These are phyloP conservation scores for Melanocharis versteri DNA, from an alignment of 2,113 vertebrate genomes.

Conservation along the genomic window DNA sequence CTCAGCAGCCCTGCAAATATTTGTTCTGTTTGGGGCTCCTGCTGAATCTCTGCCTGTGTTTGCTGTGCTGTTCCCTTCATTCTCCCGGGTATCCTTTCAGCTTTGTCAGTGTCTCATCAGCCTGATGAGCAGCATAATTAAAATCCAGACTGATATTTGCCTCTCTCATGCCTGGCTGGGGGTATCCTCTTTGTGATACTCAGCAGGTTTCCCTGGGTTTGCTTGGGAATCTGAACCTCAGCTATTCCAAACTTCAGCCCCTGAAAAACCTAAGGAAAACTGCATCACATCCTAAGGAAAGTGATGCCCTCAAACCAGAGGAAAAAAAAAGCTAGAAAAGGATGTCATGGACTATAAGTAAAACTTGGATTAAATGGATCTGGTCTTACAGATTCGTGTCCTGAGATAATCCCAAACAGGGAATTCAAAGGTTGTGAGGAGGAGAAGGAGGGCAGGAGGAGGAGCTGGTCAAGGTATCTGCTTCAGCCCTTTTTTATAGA, in stretches of 20 bases:
- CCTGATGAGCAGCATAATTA: not conserved
- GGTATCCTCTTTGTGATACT: not conserved
- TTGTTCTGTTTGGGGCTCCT: not conserved
- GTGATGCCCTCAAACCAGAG: not conserved
- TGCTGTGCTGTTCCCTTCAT: not conserved
- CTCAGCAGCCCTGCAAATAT: not conserved
- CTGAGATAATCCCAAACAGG: not conserved
- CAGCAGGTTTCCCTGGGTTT: not conserved
- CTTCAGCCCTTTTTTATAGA: not conserved
- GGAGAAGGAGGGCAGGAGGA: not conserved
- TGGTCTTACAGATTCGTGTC: not conserved
- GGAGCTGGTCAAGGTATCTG: not conserved
- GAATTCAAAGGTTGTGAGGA: not conserved
- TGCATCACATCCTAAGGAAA: not conserved
- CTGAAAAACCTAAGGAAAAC: not conserved
- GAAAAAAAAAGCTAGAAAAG: not conserved
- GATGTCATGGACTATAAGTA: not conserved
- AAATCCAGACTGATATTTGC: not conserved
- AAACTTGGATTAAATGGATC: not conserved
- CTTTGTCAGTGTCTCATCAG: not conserved
- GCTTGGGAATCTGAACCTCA: not conserved
- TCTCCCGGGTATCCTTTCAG: not conserved
- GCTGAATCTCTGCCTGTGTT: not conserved
- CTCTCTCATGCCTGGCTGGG: not conserved
- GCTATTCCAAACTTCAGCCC: not conserved